phyloP scores from a whole-genome alignment of 2,113 vertebrate genomes.

The Ia io region DNA sequence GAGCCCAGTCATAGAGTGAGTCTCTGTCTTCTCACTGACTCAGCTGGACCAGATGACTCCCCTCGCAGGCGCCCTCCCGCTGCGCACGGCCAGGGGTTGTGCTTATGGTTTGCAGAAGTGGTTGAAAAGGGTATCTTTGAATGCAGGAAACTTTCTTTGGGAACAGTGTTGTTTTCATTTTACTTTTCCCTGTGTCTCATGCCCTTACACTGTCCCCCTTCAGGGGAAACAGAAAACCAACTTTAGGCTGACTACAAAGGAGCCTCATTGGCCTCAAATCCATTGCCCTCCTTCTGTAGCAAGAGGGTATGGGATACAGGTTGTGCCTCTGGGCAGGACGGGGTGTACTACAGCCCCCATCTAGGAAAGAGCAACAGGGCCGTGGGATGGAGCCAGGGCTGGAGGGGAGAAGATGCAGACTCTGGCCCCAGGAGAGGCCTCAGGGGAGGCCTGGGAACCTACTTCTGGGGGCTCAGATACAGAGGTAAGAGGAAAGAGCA shows the following conservation, averaged over 20 bases:
- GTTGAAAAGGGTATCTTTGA: not conserved
- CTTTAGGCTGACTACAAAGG: not conserved
- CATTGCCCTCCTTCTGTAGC: not conserved
- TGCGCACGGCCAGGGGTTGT: too few species aligned
- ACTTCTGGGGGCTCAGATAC: not conserved
- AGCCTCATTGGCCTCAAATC: not conserved
- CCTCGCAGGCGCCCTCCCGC: not conserved
- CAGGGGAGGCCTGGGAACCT: not conserved
- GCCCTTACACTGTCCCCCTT: not conserved
- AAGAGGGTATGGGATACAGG: too few species aligned
- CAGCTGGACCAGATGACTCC: not conserved
- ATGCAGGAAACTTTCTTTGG: not conserved
- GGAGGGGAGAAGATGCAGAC: not conserved
- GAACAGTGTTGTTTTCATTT: not conserved
- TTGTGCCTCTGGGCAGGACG: not conserved
- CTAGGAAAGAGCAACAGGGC: not conserved
- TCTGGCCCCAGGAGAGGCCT: not conserved
- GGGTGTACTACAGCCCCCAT: not conserved
- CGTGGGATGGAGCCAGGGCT: not conserved
- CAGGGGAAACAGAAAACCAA: not conserved
- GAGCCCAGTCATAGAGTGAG: rapidly evolving
- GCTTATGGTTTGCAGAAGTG: not conserved
- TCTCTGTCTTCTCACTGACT: not conserved
- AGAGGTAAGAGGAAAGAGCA: not conserved
- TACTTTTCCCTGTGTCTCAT: not conserved